A percentile compares a stretch with the other conserved stretches of the same genome.
Conservation (phyloP, 2,888 invertebrate genomes). For the Tethea ocularis region DNA sequence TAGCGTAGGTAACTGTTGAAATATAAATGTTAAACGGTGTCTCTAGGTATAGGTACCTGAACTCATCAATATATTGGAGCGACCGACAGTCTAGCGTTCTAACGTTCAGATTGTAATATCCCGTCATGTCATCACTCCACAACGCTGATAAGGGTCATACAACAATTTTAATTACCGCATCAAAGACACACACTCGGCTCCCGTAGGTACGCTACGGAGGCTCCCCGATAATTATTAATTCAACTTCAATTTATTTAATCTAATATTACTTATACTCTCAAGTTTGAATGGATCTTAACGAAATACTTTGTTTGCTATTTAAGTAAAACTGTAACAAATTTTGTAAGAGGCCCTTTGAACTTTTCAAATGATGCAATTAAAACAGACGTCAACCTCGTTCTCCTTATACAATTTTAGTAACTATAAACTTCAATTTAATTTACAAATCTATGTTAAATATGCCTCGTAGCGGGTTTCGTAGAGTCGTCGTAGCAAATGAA, state of each 20-base stretch:
- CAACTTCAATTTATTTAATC: constrained; percentile 28
- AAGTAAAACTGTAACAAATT: constrained; percentile 6
- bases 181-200: constrained; percentile 30
- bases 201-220: constrained; percentile 1
- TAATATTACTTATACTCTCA: constrained; percentile 24
- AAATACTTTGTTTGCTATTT: constrained; percentile 12
- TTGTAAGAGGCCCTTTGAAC: not conserved
- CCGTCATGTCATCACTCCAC: constrained; percentile 19
- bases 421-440: too few relatives aligned
- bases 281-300: not conserved
- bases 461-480: too few relatives aligned
- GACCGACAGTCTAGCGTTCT: constrained; percentile 6
- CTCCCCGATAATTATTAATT: constrained; percentile 14
- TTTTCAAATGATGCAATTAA: too few relatives aligned
- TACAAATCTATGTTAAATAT: not conserved
- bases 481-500: too few relatives aligned
- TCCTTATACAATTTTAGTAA: too few relatives aligned
- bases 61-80: constrained; percentile 3
- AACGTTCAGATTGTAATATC: constrained; percentile 12
- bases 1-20: too few relatives aligned
- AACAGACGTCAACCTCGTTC: too few relatives aligned
- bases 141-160: constrained; percentile 31
- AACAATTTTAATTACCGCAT: constrained; percentile 49
- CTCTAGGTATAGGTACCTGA: not conserved
- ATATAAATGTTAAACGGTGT: not conserved